These are phyloP conservation scores for Phyllostomus hastatus DNA, from an alignment of 2,113 vertebrate genomes.

Conservation along the genomic window DNA sequence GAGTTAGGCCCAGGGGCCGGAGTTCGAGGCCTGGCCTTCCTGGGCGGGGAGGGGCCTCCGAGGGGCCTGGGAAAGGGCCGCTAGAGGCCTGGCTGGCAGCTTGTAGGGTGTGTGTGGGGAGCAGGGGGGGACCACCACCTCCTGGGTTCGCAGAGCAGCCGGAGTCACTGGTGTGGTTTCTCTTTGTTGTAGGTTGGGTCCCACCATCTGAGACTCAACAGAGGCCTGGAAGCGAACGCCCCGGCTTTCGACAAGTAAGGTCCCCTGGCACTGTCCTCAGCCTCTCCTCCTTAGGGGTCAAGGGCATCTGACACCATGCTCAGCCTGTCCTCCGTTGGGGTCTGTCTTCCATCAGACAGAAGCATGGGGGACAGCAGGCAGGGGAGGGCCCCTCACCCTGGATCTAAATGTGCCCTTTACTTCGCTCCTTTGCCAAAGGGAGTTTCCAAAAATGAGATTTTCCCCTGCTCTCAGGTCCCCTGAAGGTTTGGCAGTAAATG, in stretches of 20 bases:
- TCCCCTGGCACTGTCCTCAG: not conserved
- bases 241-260: conserved; percentile 88
- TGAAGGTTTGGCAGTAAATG: not conserved
- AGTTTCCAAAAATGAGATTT: not conserved
- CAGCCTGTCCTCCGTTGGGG: not conserved
- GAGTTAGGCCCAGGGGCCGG: accelerated
- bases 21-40: not conserved
- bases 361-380: not conserved
- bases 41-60: accelerated
- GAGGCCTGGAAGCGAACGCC: conserved; percentile 87
- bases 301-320: not conserved
- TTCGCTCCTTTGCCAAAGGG: not conserved
- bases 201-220: conserved; percentile 83
- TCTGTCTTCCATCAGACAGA: not conserved
- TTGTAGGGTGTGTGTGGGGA: accelerated
- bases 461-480: not conserved
- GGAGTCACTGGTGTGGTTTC: not conserved
- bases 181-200: conserved; percentile 82
- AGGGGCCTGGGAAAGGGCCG: not conserved
- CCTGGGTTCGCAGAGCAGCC: accelerated
- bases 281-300: not conserved
- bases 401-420: not conserved
- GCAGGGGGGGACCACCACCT: accelerated
- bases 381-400: not conserved
- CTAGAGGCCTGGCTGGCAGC: not conserved